These are phyloP conservation scores for Caenorhabditis japonica DNA, from an alignment of 2,888 invertebrate genomes.

Conservation along the genomic window DNA sequence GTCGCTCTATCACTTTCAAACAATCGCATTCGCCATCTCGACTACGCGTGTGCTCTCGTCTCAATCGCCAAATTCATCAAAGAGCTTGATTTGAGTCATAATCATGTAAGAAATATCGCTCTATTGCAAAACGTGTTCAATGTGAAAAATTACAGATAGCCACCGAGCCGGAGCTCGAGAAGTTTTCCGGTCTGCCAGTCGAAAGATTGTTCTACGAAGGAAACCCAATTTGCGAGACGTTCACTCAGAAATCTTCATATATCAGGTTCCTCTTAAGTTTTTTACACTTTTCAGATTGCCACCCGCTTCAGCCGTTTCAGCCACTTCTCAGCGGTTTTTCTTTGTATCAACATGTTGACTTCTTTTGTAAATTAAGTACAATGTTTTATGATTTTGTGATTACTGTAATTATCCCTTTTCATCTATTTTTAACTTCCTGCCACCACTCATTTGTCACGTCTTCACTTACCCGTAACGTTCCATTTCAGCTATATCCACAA, in stretches of 20 bases:
- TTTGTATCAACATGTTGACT: no score
- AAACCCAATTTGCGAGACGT: constrained; percentile 67
- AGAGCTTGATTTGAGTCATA: constrained; percentile 72
- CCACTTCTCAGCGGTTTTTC: constrained; percentile 12
- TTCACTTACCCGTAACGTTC: constrained; percentile 5
- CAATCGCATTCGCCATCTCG: constrained; percentile 69
- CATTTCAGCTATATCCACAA: constrained; percentile 69
- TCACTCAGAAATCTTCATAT: constrained; percentile 53
- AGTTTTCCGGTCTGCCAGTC: constrained; percentile 66
- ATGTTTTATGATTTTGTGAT: no score
- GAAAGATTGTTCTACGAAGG: constrained; percentile 72
- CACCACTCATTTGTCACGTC: constrained; percentile 4
- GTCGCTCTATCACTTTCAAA: constrained; percentile 64
- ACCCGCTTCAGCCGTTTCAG: constrained; percentile 11
- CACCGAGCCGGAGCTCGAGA: constrained; percentile 63
- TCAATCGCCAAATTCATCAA: constrained; percentile 68
- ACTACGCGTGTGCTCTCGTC: constrained; percentile 64
- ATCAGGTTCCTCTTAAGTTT: no score
- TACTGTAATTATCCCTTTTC: no score
- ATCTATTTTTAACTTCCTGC: background rate
- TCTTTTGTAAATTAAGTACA: no score
- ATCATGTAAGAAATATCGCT: no score
- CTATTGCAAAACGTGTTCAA: no score
- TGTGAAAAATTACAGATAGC: constrained; percentile 64
- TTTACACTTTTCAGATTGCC: no score